Evolutionary conservation across 2,797 vertebrate species (phyloP).

Genomic region (Gila robusta): DNA sequence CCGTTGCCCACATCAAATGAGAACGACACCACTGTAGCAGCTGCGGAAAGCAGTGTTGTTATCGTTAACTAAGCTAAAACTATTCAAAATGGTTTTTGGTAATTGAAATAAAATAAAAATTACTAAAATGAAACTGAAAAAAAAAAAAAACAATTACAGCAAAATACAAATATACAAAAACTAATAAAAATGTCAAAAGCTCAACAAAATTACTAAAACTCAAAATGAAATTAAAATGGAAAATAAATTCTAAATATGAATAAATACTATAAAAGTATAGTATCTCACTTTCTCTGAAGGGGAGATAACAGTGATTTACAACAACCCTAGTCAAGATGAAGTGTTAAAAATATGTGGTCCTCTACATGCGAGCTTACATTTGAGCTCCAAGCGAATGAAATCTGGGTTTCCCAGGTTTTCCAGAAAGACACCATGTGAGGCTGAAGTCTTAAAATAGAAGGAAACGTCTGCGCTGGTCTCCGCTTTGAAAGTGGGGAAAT

Average conservation of each 20-base stretch:
- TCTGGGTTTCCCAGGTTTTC: slow-evolving; percentile 89
- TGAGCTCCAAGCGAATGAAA: slow-evolving; percentile 91
- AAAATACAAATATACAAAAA: neutral
- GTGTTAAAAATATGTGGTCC: neutral
- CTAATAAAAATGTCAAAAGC: neutral
- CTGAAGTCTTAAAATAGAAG: slow-evolving; percentile 96
- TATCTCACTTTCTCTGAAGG: neutral
- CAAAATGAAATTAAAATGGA: neutral
- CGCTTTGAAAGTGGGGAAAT: slow-evolving; percentile 90
- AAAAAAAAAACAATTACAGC: neutral
- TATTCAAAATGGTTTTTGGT: neutral
- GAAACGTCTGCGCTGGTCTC: slow-evolving; percentile 93
- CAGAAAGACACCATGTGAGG: slow-evolving; percentile 90
- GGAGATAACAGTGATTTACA: neutral
- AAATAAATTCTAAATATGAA: neutral
- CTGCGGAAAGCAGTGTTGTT: slow-evolving; percentile 70
- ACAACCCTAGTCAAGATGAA: neutral
- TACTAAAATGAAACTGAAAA: neutral
- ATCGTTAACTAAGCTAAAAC: neutral
- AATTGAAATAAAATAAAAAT: neutral
- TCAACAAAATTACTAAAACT: neutral
- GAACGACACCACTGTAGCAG: slow-evolving; percentile 84
- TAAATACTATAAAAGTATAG: neutral
- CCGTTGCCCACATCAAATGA: slow-evolving; percentile 92
- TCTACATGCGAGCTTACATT: slow-evolving; percentile 79